Conservation (phyloP, 2,888 invertebrate genomes). For the Melanostoma mellinum region DNA sequence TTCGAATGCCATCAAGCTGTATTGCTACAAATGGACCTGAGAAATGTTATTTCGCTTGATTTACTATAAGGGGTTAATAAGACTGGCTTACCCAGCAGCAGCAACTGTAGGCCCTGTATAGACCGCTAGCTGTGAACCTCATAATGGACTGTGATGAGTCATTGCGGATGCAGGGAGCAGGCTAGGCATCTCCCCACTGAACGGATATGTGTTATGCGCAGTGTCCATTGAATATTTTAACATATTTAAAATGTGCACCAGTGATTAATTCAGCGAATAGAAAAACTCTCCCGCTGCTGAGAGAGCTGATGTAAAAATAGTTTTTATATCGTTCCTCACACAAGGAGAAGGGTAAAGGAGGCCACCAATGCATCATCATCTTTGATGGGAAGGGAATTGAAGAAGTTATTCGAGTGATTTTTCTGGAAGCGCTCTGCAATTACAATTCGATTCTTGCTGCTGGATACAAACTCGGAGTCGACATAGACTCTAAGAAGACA, state of each 20-base stretch:
- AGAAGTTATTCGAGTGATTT: constrained; percentile 55
- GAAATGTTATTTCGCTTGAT: constrained; percentile 72
- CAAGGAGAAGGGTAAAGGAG: constrained; percentile 10
- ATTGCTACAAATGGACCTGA: constrained; percentile 72
- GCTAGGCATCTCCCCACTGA: constrained; percentile 16
- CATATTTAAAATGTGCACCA: constrained; percentile 68
- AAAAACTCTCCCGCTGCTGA: constrained; percentile 60
- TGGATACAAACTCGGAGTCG: constrained; percentile 12
- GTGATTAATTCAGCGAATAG: constrained; percentile 71
- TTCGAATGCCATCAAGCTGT: constrained; percentile 70
- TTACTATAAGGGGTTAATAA: constrained; percentile 73
- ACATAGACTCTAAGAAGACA: constrained; percentile 44
- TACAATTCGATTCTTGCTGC: constrained; percentile 25
- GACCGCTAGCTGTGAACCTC: constrained; percentile 70
- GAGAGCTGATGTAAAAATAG: constrained; percentile 37
- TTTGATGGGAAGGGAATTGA: constrained; percentile 29
- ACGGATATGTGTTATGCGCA: constrained; percentile 60
- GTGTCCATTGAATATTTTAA: constrained; percentile 70
- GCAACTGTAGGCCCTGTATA: constrained; percentile 61
- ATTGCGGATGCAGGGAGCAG: constrained; percentile 51
- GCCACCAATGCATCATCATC: constrained; percentile 57
- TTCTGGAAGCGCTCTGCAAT: constrained; percentile 57
- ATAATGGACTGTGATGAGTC: constrained; percentile 50
- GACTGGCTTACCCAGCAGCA: constrained; percentile 69
- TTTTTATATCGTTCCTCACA: constrained; percentile 49